A percentile compares a stretch with the other conserved stretches of the same genome.
Evolutionary conservation across 2,888 invertebrate species (phyloP).

Genomic region (Strigamia transsilvanica): DNA sequence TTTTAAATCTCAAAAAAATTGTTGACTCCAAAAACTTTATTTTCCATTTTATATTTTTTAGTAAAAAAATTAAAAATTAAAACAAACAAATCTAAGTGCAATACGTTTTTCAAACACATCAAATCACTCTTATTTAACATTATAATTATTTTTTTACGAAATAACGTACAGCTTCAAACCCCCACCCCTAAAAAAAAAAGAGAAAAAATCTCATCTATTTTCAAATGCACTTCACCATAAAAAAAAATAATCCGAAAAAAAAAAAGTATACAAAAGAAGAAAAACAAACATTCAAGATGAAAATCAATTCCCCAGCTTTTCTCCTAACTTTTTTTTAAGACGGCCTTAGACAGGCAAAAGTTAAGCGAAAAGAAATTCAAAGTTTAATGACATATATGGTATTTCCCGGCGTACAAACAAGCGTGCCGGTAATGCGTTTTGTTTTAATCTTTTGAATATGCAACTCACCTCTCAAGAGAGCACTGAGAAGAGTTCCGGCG

Average conservation of each 20-base stretch:
- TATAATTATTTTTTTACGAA: not conserved
- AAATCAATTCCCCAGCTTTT: not conserved
- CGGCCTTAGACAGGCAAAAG: not conserved
- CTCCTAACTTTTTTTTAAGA: not conserved
- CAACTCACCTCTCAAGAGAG: slow-evolving; percentile 27
- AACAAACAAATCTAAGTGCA: no score
- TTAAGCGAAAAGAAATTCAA: not conserved
- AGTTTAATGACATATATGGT: not conserved
- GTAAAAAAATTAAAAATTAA: no score
- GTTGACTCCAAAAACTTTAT: not conserved
- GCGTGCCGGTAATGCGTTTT: not conserved
- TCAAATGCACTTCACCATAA: not conserved
- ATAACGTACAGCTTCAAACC: no score
- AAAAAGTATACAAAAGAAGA: slow-evolving; percentile 32
- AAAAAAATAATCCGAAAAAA: not conserved
- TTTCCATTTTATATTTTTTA: not conserved
- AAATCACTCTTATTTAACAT: not conserved
- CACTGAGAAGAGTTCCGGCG: slow-evolving; percentile 39
- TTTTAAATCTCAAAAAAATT: no score
- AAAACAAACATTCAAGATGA: slow-evolving; percentile 18
- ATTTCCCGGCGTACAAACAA: not conserved
- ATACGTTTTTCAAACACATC: not conserved
- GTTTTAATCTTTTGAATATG: not conserved
- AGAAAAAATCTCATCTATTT: slow-evolving; percentile 7
- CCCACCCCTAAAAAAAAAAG: not conserved